Conservation (phyloP, 2,797 vertebrate species). For the Catharus ustulatus region DNA sequence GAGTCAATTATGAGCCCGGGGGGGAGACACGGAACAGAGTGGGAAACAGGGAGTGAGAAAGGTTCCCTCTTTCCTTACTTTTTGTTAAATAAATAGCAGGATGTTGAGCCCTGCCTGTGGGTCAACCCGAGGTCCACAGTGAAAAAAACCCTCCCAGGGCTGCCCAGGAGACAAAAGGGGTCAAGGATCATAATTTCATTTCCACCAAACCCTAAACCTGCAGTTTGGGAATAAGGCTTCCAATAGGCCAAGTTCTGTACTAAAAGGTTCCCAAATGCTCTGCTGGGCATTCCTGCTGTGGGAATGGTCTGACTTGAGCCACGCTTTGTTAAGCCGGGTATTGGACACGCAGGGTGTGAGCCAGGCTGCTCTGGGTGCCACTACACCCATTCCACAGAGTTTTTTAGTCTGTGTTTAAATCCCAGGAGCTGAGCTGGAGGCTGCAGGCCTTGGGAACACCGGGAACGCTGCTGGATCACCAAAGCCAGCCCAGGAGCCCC, state of each 20-base stretch:
- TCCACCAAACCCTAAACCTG: neutral
- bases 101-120: too few relatives aligned
- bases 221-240: neutral
- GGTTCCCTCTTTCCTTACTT: neutral
- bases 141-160: neutral
- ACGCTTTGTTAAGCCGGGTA: neutral
- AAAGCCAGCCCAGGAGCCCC: neutral
- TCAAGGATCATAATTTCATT: neutral
- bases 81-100: neutral
- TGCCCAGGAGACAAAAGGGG: neutral
- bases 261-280: too few relatives aligned
- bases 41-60: neutral
- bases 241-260: neutral
- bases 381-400: neutral
- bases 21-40: neutral
- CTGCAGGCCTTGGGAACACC: neutral
- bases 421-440: neutral
- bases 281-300: neutral
- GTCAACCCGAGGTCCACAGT: accelerated
- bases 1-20: neutral
- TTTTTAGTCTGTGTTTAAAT: neutral
- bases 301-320: neutral
- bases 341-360: neutral
- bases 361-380: neutral
- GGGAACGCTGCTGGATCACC: accelerated